phyloP scores from a whole-genome alignment of 2,113 vertebrate species.

The Proterorhinus semilunaris region DNA sequence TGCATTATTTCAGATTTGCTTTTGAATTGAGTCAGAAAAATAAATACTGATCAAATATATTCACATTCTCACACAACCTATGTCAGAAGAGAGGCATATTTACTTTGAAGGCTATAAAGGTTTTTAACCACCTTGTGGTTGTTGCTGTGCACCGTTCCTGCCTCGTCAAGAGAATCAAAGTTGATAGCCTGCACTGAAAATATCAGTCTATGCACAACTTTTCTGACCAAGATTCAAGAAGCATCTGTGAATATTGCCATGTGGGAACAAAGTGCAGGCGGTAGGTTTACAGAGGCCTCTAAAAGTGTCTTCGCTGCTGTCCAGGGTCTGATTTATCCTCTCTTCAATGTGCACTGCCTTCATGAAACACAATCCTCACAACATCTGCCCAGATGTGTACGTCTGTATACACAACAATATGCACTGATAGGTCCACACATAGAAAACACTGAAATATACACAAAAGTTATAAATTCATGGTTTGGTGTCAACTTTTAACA shows the following conservation, averaged over 20 bases:
- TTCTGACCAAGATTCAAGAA: slow-evolving; percentile 30
- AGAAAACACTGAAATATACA: slow-evolving; percentile 7
- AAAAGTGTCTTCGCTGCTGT: slow-evolving; percentile 70
- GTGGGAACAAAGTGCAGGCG: slow-evolving; percentile 53
- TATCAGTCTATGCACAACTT: slow-evolving; percentile 11
- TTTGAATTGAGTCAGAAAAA: no score
- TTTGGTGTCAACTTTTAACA: no score
- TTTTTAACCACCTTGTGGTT: neutral
- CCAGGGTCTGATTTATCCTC: slow-evolving; percentile 64
- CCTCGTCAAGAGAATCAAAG: slow-evolving; percentile 29
- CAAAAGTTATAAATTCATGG: neutral
- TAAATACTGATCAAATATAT: no score
- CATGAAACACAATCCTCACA: slow-evolving; percentile 52
- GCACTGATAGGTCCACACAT: slow-evolving; percentile 10
- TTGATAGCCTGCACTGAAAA: slow-evolving; percentile 34
- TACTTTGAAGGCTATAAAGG: no score
- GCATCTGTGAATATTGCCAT: slow-evolving; percentile 57
- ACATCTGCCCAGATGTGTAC: slow-evolving; percentile 53
- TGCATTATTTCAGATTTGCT: no score
- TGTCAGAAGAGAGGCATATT: no score
- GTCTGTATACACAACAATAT: slow-evolving; percentile 27
- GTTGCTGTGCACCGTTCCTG: slow-evolving; percentile 6
- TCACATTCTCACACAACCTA: no score
- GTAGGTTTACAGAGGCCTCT: slow-evolving; percentile 61
- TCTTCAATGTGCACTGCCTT: slow-evolving; percentile 50